Conservation (phyloP, 2,797 vertebrate species). For the Agapornis canus region DNA sequence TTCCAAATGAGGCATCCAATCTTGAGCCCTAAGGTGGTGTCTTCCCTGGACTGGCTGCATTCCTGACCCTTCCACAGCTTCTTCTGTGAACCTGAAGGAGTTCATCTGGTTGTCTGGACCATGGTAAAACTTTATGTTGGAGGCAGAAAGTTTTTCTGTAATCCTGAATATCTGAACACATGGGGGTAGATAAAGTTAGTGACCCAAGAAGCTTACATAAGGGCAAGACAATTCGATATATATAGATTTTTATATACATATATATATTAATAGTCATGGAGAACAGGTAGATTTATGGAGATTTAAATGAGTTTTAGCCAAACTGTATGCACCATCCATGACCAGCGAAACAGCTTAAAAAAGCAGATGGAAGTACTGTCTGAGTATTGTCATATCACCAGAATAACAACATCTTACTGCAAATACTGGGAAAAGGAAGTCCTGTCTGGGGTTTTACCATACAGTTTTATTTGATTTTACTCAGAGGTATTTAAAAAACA, state of each 20-base stretch:
- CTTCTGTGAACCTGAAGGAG: neutral
- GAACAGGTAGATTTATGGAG: neutral
- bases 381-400: neutral
- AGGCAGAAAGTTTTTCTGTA: neutral
- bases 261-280: neutral
- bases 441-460: neutral
- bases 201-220: neutral
- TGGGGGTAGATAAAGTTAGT: neutral
- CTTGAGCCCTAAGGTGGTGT: neutral
- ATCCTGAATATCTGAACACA: neutral
- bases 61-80: neutral
- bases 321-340: neutral
- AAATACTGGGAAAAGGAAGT: neutral
- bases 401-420: neutral
- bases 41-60: neutral
- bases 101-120: accelerated
- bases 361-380: neutral
- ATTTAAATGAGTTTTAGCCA: neutral
- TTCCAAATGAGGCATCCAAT: neutral
- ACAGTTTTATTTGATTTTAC: neutral
- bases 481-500: neutral
- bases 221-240: neutral
- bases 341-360: neutral
- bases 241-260: neutral
- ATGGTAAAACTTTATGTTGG: neutral